These are phyloP conservation scores for Pantala flavescens DNA, from an alignment of 1,140 invertebrate genomes.

Conservation along the genomic window DNA sequence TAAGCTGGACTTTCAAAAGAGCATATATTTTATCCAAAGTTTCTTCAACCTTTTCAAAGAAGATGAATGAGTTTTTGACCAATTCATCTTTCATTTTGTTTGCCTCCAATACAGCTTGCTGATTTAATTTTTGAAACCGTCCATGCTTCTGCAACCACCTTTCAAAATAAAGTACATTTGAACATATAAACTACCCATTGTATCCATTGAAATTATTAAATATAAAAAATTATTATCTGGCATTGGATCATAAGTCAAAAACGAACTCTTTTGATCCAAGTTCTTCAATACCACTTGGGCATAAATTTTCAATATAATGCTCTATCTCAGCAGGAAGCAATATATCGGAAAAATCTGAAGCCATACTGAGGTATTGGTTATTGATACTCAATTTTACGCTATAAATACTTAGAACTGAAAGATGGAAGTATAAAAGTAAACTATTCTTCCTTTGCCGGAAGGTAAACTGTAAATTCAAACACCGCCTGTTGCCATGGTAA, in stretches of 20 bases:
- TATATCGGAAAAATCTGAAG: no score
- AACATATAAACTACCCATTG: neutral
- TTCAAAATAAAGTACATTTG: slow-evolving; percentile 20
- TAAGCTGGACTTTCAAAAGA: neutral
- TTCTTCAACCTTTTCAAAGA: slow-evolving; percentile 46
- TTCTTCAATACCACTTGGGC: no score
- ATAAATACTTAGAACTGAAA: no score
- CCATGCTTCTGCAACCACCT: slow-evolving; percentile 70
- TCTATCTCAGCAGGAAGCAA: no score
- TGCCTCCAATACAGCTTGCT: slow-evolving; percentile 65
- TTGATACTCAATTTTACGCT: no score
- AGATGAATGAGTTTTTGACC: slow-evolving; percentile 57
- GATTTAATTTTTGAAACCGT: slow-evolving; percentile 61
- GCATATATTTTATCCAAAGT: neutral
- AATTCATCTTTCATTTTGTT: slow-evolving; percentile 53
- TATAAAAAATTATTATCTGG: slow-evolving; percentile 13
- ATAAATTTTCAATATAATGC: no score
- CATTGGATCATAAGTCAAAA: slow-evolving; percentile 17
- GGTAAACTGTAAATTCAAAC: no score
- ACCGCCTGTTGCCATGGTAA: no score
- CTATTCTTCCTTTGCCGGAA: no score
- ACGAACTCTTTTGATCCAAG: no score
- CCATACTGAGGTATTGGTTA: no score
- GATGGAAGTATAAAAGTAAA: no score
- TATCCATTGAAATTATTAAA: slow-evolving; percentile 15